Base-by-base conservation (phyloP, 2,888 invertebrate genomes). In the Drosophila macrospina region DNA sequence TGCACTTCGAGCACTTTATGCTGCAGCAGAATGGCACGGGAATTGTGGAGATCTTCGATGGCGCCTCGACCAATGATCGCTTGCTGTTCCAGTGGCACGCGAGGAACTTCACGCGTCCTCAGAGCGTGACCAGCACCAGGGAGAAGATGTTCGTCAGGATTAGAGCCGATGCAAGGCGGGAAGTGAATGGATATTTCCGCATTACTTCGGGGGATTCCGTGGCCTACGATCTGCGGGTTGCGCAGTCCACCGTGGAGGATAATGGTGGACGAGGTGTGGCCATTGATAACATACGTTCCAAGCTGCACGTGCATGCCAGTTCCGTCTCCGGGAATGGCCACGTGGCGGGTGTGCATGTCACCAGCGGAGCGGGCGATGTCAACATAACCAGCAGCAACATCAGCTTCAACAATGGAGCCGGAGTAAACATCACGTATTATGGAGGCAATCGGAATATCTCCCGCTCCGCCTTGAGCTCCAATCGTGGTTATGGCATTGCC, bases 261-360 rank as follows among this genome's bases (percentile, higher is more conserved):
- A 99, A 99, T 92, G 96, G 96, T 78, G 99, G 99, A 0, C 95
- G 98, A 90, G 99, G 99, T n/a, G 94, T 99, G 52, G 96, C 95
- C n/a, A 95, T 97, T 11, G 97, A 98, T 91, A 97, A 98, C 91
- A 93, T 99, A 59, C 94, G 98, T 88, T 97, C 97, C 13, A 96
- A 96, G 90, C 92, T 98, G n/a, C 96, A 97, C 90, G 94, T 99
- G 50, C 96, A 97, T 86, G 94, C 95, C 37, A 96, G 96, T 10
- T 95, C 96, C 0, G 94, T 99, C 51, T 96, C 96, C 0, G 96
- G 96, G 86, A 98, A 98, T 90, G 95, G 96, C 69, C 96, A 98
- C 90, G 95, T 97, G 0, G 98, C 98, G 2, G 99, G 99, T 6
- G 93, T 99, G 4, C 97, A 98, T 87, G 95, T 99, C 1, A 94